Evolutionary conservation across 2,113 vertebrate genomes (phyloP).

Genomic region (Dinomys branickii): DNA sequence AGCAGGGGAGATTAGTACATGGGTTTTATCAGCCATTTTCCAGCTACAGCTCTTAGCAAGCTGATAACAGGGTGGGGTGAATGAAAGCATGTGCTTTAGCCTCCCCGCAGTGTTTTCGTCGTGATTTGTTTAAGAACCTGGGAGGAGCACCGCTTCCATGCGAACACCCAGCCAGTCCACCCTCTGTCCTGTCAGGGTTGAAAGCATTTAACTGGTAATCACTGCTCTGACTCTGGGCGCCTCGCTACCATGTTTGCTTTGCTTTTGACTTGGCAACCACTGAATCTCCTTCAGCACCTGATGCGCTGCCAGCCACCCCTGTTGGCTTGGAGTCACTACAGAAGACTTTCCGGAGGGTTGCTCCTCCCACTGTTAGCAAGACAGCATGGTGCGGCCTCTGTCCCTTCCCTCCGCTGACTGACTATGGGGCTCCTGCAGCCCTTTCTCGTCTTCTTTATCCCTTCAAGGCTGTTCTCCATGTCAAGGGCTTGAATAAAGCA

Average conservation of each 20-base stretch:
- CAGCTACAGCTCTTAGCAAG: slow-evolving; percentile 51
- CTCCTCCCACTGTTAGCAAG: slow-evolving; percentile 45
- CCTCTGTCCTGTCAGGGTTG: slow-evolving; percentile 20
- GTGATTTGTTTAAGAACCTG: slow-evolving; percentile 64
- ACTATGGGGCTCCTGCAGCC: background rate
- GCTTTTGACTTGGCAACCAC: slow-evolving; percentile 44
- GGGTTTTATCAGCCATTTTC: slow-evolving; percentile 67
- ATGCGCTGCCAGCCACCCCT: slow-evolving; percentile 52
- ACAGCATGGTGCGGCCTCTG: background rate
- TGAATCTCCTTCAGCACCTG: slow-evolving; percentile 34
- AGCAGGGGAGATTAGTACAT: slow-evolving; percentile 68
- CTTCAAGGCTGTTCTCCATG: background rate
- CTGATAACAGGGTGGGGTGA: slow-evolving; percentile 71
- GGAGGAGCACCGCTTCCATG: background rate
- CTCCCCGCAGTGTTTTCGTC: slow-evolving; percentile 55
- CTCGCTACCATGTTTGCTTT: slow-evolving; percentile 39
- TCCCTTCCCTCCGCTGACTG: background rate
- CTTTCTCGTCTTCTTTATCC: background rate
- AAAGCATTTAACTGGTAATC: slow-evolving; percentile 59
- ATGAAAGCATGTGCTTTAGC: slow-evolving; percentile 61
- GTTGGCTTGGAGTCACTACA: slow-evolving; percentile 38
- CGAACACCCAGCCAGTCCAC: slow-evolving; percentile 43
- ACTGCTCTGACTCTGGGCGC: background rate
- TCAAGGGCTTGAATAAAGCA: slow-evolving; percentile 36
- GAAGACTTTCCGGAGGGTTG: background rate